These are phyloP conservation scores for Champsocephalus gunnari DNA, from an alignment of 2,797 vertebrate species.

Conservation along the genomic window DNA sequence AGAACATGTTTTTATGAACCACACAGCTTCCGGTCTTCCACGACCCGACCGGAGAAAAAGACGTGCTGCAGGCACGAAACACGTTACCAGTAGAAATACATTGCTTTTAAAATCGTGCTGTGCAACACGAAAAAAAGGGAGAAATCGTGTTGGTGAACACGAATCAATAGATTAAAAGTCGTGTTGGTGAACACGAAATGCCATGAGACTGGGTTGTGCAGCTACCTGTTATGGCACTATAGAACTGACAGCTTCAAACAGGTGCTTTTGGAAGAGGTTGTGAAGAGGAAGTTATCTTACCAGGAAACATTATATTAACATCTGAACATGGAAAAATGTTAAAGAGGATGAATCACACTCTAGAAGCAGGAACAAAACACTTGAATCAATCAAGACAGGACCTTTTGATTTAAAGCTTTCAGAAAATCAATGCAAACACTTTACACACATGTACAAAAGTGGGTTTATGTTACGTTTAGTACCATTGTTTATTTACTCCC, in stretches of 20 bases:
- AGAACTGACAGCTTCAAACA: conserved; percentile 19
- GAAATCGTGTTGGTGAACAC: too few species aligned
- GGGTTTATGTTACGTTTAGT: neutral
- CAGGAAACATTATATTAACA: conserved; percentile 20
- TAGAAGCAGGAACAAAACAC: neutral
- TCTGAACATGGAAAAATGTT: conserved; percentile 37
- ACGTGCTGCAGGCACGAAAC: too few species aligned
- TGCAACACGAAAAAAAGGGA: too few species aligned
- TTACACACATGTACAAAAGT: neutral
- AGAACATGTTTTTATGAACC: too few species aligned
- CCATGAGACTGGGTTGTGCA: too few species aligned
- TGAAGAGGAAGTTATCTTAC: conserved; percentile 23
- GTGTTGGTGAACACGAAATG: too few species aligned
- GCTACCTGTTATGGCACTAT: conserved; percentile 27
- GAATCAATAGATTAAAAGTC: too few species aligned
- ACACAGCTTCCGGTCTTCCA: too few species aligned
- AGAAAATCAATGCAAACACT: neutral
- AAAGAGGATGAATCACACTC: neutral
- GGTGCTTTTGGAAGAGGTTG: conserved; percentile 7
- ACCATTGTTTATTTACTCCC: neutral
- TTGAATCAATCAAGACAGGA: neutral
- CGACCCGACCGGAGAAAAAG: too few species aligned
- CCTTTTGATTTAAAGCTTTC: neutral
- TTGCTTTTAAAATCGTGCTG: too few species aligned
- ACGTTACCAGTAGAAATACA: too few species aligned